Base-by-base conservation (phyloP, 1,140 invertebrate genomes). In the Harpegnathos saltator region DNA sequence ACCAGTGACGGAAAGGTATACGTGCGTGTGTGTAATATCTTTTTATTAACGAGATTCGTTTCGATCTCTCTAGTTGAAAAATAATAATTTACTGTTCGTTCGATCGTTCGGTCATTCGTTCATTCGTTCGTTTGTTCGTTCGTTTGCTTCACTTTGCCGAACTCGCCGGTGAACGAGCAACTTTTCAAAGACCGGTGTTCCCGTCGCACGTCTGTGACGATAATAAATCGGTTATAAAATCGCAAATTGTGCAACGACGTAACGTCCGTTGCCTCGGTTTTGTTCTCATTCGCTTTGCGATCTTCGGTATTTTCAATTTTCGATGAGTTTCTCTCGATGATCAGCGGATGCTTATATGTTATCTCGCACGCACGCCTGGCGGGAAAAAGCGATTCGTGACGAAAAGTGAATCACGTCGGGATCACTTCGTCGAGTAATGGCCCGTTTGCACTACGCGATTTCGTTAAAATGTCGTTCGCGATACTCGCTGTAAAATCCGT, bases 21-120 rank as follows among this genome's bases (percentile, higher is more conserved):
- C 19, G 12, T 19, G 52, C 17, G 38, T 56, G 22, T 33, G 66
- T 24, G 1, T 26, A 5, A 19, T 52, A 33, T 48, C 9, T 24
- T 50, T 83, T 56, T 73, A 44, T 75, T 50, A 68, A 65, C 19
- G 33, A 71, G 52, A 66, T 29, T 50, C 33, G 29, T 50, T 65
- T 65, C 50, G 58, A 81, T 74, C 56, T 81, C 56, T 81, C 48
- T 65, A 71, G 44, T 82, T 26, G 63, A 59, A 44, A 44, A 44
- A 58, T 71, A 63, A 12, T 33, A 69, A 56, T 78, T 68, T 29
- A 58, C 14, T 22, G 22, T 48, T 56, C 26, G 15, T 54, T 71
- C 22, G 54, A 58, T 71, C 22, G 22, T 33, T 33, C 29, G 29
- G 1, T 33, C 29, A 5, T 33, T 33, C 29, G 29, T 33, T 33